phyloP scores from a whole-genome alignment of 2,113 vertebrate species.

The Struthidea cinerea region DNA sequence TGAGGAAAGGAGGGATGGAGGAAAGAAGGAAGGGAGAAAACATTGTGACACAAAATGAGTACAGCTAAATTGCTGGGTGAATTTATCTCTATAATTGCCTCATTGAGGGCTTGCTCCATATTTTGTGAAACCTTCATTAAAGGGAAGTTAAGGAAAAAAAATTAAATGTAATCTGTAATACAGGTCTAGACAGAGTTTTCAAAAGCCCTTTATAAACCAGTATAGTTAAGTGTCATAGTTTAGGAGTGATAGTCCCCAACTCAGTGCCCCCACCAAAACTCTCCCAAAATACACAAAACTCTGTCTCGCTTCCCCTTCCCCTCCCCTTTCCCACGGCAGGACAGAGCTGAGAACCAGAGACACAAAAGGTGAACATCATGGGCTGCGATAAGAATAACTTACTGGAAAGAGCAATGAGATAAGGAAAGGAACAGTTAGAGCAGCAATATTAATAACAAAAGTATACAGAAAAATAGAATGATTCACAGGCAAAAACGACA shows the following conservation, averaged over 20 bases:
- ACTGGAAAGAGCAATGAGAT: background rate
- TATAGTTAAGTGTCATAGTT: background rate
- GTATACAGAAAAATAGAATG: background rate
- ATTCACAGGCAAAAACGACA: background rate
- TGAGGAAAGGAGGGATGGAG: background rate
- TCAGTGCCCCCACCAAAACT: background rate
- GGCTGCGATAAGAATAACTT: background rate
- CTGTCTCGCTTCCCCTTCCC: rapidly evolving
- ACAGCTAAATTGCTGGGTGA: background rate
- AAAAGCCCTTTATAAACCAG: background rate
- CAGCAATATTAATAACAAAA: background rate
- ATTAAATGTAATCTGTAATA: background rate
- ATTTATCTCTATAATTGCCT: background rate
- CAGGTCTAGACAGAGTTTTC: background rate
- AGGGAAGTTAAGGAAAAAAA: background rate
- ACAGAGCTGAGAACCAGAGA: background rate
- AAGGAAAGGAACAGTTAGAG: background rate
- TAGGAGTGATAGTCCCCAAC: background rate
- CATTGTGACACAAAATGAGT: background rate
- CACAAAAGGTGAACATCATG: background rate
- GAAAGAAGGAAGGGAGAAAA: background rate
- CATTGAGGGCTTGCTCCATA: background rate
- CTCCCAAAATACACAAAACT: background rate
- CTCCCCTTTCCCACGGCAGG: background rate
- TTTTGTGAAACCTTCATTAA: background rate